phyloP scores from a whole-genome alignment of 2,797 vertebrate genomes.

The Crocidura indochinensis region DNA sequence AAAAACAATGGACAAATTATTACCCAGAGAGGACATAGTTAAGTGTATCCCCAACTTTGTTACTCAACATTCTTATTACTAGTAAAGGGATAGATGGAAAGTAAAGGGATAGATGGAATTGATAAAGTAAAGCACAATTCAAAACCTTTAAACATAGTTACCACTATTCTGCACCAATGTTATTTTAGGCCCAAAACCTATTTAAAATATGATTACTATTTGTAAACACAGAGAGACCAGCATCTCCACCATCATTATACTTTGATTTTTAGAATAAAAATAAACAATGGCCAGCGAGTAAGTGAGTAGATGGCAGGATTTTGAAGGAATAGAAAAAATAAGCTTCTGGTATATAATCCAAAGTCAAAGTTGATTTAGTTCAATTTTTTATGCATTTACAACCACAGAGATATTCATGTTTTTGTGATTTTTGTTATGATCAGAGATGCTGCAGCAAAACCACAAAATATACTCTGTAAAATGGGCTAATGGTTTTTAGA shows the following conservation, averaged over 20 bases:
- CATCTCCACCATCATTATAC: not conserved
- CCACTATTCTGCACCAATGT: not conserved
- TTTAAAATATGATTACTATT: slow-evolving; percentile 46
- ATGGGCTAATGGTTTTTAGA: not conserved
- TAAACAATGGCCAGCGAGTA: slow-evolving; percentile 52
- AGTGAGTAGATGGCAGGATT: slow-evolving; percentile 20
- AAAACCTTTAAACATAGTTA: slow-evolving; percentile 22
- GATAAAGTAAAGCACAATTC: slow-evolving; percentile 1
- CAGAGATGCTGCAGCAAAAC: not conserved
- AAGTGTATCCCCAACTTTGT: not conserved
- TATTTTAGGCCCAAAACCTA: slow-evolving; percentile 37
- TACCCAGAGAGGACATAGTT: not conserved
- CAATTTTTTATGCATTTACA: not conserved
- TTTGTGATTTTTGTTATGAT: slow-evolving; percentile 34
- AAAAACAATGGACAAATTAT: not conserved
- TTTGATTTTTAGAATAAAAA: slow-evolving; percentile 36
- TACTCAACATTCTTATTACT: not conserved
- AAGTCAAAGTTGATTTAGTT: not conserved
- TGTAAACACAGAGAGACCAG: slow-evolving; percentile 44
- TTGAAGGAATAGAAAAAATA: slow-evolving; percentile 62
- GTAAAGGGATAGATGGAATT: not conserved
- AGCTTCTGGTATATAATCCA: slow-evolving; percentile 3
- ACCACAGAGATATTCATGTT: not conserved
- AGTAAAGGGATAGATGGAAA: not conserved
- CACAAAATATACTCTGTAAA: slow-evolving; percentile 2